Conservation (phyloP, 2,888 invertebrate genomes). For the Philonicus albiceps region DNA sequence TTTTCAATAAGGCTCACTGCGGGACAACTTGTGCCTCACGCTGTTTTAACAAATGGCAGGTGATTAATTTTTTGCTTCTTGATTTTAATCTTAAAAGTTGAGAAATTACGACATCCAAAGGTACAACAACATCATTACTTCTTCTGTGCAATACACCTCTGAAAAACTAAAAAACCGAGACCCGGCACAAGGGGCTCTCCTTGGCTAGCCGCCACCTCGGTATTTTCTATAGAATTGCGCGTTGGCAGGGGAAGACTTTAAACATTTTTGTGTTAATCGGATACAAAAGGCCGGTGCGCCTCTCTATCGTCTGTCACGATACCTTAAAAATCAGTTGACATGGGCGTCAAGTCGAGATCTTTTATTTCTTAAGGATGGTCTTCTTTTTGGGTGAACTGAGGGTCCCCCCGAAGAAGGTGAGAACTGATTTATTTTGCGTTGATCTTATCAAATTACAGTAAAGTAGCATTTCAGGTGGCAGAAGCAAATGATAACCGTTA, state of each 20-base stretch:
- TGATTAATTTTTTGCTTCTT: constrained; percentile 53
- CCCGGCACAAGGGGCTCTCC: neutral
- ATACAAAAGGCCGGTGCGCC: neutral
- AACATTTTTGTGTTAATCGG: neutral
- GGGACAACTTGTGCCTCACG: constrained; percentile 52
- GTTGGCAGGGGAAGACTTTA: neutral
- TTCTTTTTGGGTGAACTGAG: neutral
- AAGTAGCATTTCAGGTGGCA: neutral
- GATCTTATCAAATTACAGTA: neutral
- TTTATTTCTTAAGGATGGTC: neutral
- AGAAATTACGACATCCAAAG: constrained; percentile 37
- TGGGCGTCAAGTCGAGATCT: neutral
- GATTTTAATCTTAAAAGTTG: constrained; percentile 51
- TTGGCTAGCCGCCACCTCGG: neutral
- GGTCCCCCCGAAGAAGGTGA: neutral
- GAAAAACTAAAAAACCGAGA: neutral
- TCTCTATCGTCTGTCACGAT: neutral
- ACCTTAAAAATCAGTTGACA: neutral
- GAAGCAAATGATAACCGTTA: neutral
- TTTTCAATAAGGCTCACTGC: constrained; percentile 54
- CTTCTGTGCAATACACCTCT: constrained; percentile 2
- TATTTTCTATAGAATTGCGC: neutral
- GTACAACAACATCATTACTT: constrained; percentile 38
- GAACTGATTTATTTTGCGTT: neutral
- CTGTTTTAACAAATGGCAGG: constrained; percentile 53